Conservation (phyloP, 2,888 invertebrate genomes). For the Hedychridium roseum region DNA sequence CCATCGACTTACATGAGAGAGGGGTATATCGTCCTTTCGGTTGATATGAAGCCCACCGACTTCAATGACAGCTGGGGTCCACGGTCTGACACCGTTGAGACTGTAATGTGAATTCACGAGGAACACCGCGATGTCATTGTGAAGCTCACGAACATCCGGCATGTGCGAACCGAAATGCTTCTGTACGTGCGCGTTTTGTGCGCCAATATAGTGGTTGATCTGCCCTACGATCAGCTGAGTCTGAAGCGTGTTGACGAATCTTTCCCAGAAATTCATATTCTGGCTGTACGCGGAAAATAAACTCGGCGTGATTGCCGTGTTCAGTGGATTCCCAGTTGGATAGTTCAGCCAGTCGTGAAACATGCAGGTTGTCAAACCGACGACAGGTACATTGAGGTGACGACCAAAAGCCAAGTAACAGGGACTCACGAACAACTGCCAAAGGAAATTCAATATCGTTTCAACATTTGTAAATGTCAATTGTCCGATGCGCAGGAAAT, state of each 20-base stretch:
- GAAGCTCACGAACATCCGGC: slow-evolving; percentile 32
- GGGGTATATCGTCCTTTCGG: slow-evolving; percentile 20
- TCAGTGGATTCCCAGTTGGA: slow-evolving; percentile 42
- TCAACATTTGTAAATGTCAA: no score
- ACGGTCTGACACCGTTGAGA: slow-evolving; percentile 65
- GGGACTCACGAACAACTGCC: slow-evolving; percentile 43
- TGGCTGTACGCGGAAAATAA: slow-evolving; percentile 23
- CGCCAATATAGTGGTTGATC: slow-evolving; percentile 22
- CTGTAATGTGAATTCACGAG: slow-evolving; percentile 68
- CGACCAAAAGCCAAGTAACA: slow-evolving; percentile 50
- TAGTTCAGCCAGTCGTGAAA: slow-evolving; percentile 49
- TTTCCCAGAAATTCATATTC: slow-evolving; percentile 46
- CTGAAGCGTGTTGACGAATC: slow-evolving; percentile 39
- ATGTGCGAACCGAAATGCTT: slow-evolving; percentile 40
- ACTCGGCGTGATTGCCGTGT: slow-evolving; percentile 37
- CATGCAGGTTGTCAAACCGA: slow-evolving; percentile 35
- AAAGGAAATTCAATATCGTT: slow-evolving; percentile 5
- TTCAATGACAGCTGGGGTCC: slow-evolving; percentile 66
- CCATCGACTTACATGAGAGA: slow-evolving; percentile 29
- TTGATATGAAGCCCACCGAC: slow-evolving; percentile 66
- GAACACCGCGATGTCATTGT: slow-evolving; percentile 53
- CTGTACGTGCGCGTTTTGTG: slow-evolving; percentile 33
- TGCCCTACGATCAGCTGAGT: slow-evolving; percentile 8
- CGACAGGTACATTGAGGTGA: slow-evolving; percentile 44
- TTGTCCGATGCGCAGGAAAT: no score